Conservation (phyloP, 2,888 invertebrate species). For the Tachina fera region DNA sequence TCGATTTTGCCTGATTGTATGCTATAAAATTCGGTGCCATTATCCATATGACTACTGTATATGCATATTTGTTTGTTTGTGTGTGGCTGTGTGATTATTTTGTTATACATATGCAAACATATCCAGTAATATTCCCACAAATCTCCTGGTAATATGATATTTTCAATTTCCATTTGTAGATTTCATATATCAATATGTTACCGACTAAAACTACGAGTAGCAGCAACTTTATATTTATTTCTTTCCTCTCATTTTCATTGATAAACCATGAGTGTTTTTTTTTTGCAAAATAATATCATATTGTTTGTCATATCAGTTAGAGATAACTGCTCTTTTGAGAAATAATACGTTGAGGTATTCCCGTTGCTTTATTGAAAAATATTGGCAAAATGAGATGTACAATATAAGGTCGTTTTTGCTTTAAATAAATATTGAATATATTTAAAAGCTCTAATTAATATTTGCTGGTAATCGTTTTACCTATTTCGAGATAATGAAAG, state of each 20-base stretch:
- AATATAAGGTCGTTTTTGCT: too few relatives aligned
- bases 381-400: constrained; percentile 25
- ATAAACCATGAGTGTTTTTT: constrained; percentile 35
- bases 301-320: constrained; percentile 41
- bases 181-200: constrained; percentile 64
- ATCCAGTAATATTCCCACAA: constrained; percentile 73
- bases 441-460: too few relatives aligned
- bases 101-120: neutral
- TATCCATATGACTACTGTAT: neutral
- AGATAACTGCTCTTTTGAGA: constrained; percentile 15
- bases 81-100: neutral
- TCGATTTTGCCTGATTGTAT: constrained; percentile 52
- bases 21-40: constrained; percentile 35
- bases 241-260: constrained; percentile 11
- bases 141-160: constrained; percentile 76
- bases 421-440: too few relatives aligned
- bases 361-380: neutral
- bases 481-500: too few relatives aligned
- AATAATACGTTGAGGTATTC: constrained; percentile 27
- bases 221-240: constrained; percentile 2
- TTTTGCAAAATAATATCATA: constrained; percentile 2
- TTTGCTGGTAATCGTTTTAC: too few relatives aligned
- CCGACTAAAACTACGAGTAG: constrained; percentile 39
- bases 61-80: neutral
- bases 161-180: constrained; percentile 76